Base-by-base conservation (phyloP, 2,113 vertebrate species). In the Ictalurus furcatus region DNA sequence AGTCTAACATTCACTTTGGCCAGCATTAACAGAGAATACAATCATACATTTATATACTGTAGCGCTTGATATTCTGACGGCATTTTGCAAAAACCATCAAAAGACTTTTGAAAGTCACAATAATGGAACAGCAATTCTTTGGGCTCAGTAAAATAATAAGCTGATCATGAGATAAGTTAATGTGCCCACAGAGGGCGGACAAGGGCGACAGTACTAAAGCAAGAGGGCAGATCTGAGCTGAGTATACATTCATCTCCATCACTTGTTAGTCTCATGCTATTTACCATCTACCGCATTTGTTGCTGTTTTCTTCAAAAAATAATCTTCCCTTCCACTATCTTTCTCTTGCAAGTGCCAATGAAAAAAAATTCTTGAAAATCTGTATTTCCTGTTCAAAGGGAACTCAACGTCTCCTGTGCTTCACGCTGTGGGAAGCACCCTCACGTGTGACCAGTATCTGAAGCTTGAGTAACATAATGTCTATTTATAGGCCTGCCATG, bases 61-160 rank as follows among this genome's bases (percentile, higher is more conserved):
- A 88, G 48, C 16, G 13, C 79, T 78, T 37, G 48, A 82, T 40
- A 83, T 83, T 88, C 79, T 28, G 30, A 52, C 44, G 52, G 8
- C 30, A 82, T 48, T 71, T 56, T 87, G 59, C 61, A 40, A 40
- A 84, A 87, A 34, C n/a, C 34, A 54, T 80, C 48, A 54, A 87
- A 87, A 81, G 82, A 23, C 65, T 88, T 88, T 71, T 44, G 85
- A 59, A 73, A 79, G 85, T 56, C 61, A 37, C 78, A 79, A 37
- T 89, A 86, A 78, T 85, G n/a, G 85, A 82, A 65, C 40, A 56
- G 85, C 12, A 21, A 61, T 80, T 85, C 25, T 71, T 65, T 56
- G 21, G 63, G 44, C 80, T 81, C 40, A 59, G 44, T 85, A 84
- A 85, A 91, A 91, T 91, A 91, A 89, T 85, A 90, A 87, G 88